phyloP scores from a whole-genome alignment of 1,140 invertebrate genomes.

The Platyscapa corneri region DNA sequence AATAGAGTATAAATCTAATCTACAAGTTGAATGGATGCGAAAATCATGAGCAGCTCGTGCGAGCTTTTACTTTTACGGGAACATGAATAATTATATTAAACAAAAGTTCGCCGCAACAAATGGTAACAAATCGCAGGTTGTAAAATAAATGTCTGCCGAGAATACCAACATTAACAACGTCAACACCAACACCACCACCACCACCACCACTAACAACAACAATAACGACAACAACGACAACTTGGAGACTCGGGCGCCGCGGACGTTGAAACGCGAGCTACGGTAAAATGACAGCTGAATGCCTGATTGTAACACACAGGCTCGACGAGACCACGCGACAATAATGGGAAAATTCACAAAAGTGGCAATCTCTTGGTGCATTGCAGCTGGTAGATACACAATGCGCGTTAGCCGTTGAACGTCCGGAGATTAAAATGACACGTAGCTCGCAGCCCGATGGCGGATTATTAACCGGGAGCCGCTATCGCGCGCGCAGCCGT shows the following conservation, averaged over 20 bases:
- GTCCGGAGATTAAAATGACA: neutral
- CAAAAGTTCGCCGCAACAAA: neutral
- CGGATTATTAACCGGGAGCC: neutral
- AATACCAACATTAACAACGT: too few species aligned
- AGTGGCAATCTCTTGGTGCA: neutral
- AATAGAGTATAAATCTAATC: neutral
- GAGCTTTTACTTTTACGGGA: neutral
- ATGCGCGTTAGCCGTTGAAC: neutral
- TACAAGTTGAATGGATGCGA: neutral
- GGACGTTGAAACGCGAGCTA: neutral
- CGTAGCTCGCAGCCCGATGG: neutral
- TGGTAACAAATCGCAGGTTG: too few species aligned
- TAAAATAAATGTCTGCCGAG: too few species aligned
- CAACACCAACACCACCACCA: too few species aligned
- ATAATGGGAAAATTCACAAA: slow-evolving; percentile 20
- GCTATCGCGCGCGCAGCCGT: neutral
- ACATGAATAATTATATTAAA: neutral
- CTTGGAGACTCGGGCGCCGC: neutral
- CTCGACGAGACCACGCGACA: neutral
- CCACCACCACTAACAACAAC: too few species aligned
- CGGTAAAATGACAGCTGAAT: slow-evolving; percentile 12
- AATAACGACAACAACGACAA: neutral
- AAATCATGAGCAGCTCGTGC: neutral
- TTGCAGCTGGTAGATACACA: neutral
- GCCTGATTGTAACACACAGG: neutral